Percentiles rank a stretch among this genome's conserved stretches.
phyloP scores from a whole-genome alignment of 1,140 invertebrate species.

The Holotrichia oblita region DNA sequence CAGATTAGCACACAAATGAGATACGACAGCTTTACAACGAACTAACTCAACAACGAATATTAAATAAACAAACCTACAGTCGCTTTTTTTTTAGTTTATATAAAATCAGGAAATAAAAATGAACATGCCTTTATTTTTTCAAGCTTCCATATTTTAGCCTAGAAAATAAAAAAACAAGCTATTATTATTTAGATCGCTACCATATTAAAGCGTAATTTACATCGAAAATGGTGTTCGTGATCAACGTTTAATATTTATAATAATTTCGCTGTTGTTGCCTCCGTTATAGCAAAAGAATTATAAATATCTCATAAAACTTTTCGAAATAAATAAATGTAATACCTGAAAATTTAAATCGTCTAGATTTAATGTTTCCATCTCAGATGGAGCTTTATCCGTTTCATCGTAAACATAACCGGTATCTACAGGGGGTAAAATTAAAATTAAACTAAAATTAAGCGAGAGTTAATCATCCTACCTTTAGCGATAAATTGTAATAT shows the following conservation, averaged over 20 bases:
- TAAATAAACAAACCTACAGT: constrained; percentile 33
- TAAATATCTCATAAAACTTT: not conserved
- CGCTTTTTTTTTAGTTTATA: constrained; percentile 28
- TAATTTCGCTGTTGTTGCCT: not conserved
- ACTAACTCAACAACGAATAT: not conserved
- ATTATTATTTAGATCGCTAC: constrained; percentile 30
- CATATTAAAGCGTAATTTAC: not conserved
- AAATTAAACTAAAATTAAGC: no score
- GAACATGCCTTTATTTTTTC: constrained; percentile 72
- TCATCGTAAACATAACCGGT: constrained; percentile 27
- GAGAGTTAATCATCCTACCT: constrained; percentile 50
- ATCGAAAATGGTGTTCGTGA: not conserved
- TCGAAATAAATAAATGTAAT: not conserved
- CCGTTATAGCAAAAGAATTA: not conserved
- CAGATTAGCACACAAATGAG: not conserved
- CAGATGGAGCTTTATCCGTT: not conserved
- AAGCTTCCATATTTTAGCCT: constrained; percentile 69
- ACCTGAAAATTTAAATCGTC: constrained; percentile 42
- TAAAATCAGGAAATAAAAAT: constrained; percentile 43
- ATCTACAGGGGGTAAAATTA: not conserved
- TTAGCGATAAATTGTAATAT: constrained; percentile 74
- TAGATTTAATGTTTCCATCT: not conserved
- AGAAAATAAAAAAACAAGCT: constrained; percentile 62
- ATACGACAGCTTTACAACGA: not conserved
- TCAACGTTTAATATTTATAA: not conserved